Base-by-base conservation (phyloP, 2,888 invertebrate genomes). In the Zaprionus lineosus region DNA sequence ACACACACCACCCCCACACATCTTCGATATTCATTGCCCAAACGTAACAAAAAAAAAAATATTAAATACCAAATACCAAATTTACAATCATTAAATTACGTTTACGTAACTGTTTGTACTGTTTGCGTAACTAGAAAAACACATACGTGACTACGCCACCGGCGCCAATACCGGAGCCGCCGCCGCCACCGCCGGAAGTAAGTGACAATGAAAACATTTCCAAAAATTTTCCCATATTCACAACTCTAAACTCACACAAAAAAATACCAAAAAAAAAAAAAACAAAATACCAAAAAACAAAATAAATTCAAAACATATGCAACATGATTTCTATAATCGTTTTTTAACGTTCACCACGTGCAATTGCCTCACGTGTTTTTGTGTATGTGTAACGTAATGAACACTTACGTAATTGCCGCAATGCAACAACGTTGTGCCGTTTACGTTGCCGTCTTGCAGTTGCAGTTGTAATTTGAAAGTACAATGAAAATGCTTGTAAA, bases 401-500 rank as follows among this genome's bases (percentile, higher is more conserved):
- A 48, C 78, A 74, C 66, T 72, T 72, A 66, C 77, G 82, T 72
- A 55, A 68, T 73, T 65, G 65, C 73, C 59, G 41, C 26, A 64
- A 61, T 62, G 68, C 64, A 61, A 56, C 61, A 66, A 55, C 67
- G 70, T 65, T 74, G 82, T 78, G 67, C 65, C 78, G 72, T 72
- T 78, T 67, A 77, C 78, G 78, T 82, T 78, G 61, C 72, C 78
- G 61, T 71, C 76, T 83, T 76, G 77, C 77, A 78, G 71, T 84
- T 76, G 68, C 74, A n/a, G n/a, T 84, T 84, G 76, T 84, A 71
- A 81, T 74, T 86, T 86, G 81, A 76, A 86, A 86, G 86, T 87
- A 78, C 76, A 78, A 81, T 83, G 87, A 86, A 87, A 87, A 87
- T 87, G 87, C 87, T 86, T 87, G 87, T 87, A 87, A 87, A 87